These are phyloP conservation scores for Mythimna vitellina DNA, from an alignment of 2,888 invertebrate species.

Conservation along the genomic window DNA sequence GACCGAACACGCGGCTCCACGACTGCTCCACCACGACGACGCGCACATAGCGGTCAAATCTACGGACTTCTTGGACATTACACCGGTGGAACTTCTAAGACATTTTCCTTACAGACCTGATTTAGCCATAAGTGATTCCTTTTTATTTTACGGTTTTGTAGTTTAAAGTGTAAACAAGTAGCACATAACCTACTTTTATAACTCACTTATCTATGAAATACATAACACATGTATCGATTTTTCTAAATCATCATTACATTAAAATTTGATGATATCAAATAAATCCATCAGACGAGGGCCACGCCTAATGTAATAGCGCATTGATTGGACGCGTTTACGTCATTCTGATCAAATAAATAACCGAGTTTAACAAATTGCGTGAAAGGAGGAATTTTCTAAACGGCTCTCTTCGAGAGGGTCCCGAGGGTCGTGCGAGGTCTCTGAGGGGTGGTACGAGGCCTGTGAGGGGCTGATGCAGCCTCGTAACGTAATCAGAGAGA, in stretches of 20 bases:
- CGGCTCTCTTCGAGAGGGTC: conserved; percentile 52
- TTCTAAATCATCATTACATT: background rate
- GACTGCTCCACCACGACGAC: no score
- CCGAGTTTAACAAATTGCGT: conserved; percentile 51
- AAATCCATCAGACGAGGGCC: conserved; percentile 9
- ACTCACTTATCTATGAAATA: conserved; percentile 2
- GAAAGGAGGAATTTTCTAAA: conserved; percentile 37
- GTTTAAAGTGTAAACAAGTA: background rate
- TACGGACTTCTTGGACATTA: no score
- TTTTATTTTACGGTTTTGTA: no score
- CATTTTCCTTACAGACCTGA: no score
- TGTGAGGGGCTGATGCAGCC: conserved; percentile 34
- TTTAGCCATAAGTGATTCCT: no score
- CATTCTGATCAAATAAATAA: conserved; percentile 55
- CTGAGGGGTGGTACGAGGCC: conserved; percentile 31
- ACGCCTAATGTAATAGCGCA: conserved; percentile 34
- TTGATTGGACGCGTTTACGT: conserved; percentile 55
- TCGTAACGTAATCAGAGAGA: conserved; percentile 64
- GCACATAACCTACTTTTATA: background rate
- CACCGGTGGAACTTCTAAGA: no score
- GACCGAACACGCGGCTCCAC: no score
- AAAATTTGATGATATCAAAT: conserved; percentile 24
- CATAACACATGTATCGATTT: background rate
- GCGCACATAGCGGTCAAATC: no score
- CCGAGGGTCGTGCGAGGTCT: conserved; percentile 47